Evolutionary conservation across 2,888 invertebrate genomes (phyloP), one percentile per base, ranked within the genome.

Genomic region (Oxytorus armatus): DNA sequence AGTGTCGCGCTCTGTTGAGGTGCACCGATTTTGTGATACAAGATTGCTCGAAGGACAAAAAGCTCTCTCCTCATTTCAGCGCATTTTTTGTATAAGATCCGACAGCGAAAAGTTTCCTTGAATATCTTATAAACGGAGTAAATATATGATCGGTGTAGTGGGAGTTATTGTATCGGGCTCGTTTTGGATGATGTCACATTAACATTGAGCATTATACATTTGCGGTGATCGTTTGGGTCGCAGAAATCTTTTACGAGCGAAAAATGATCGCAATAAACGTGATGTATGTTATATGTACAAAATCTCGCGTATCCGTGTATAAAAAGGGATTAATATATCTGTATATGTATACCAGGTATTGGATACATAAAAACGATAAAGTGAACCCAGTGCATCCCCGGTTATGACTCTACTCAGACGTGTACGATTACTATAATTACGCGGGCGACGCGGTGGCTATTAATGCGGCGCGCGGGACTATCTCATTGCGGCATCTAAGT

Each of bases 401-500:
- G 85, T 88, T 88, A 88, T 87, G 88, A 88, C 86, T 87, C 81
- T 83, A 85, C 86, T 86, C 83, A 79, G 76, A 83, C 77, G 77
- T 66, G 63, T 79, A 75, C 85, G 87, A 88, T 88, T 87, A 88
- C 88, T 88, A 88, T 88, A 88, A 88, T 88, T 88, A 88, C 85
- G 86, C 84, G 88, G 77, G 86, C 88, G 84, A 88, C 85, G 86
- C 84, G 84, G 83, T 83, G 85, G 88, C 88, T 88, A 88, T 88
- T 88, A 88, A 88, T 88, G 88, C 77, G 72, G 79, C 75, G 65
- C 79, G 87, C 84, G 65, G 81, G 77, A 83, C 83, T 88, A 88
- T 88, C 88, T 88, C 86, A 86, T 88, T 88, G 88, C 88, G 83
- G 85, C 88, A 88, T 88, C 88, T 88, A 87, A 88, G 87, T 88